Base-by-base conservation (phyloP, 2,797 vertebrate genomes). In the Microcaecilia unicolor region DNA sequence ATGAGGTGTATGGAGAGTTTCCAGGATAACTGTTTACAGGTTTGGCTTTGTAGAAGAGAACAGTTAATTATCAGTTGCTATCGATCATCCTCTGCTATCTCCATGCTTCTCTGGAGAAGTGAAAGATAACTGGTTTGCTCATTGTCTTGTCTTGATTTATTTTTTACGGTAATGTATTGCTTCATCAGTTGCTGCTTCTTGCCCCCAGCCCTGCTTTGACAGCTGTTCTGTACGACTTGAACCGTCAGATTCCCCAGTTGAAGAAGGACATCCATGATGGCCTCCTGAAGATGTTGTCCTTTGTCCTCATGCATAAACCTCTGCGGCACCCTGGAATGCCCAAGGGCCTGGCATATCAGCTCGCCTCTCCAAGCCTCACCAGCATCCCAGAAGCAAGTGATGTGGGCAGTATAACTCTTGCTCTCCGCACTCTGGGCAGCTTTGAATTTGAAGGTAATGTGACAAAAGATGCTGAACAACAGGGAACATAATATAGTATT, bases 211-310 rank as follows among this genome's bases (percentile, higher is more conserved):
- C 96, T 21, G 94, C 96, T 4, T 72, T 98, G 35, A 99, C 96
- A 0, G 90, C 96, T 1, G 96, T 99, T 34, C 82, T 99, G 19
- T 97, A 98, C 0, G 96, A 99, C 82, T 69, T 99, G 78, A 97
- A 95, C 53, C 91, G 92, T 6, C 96, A 98, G 72, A 98, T 99
- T 63, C 92, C 96, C 0, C 95, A 87, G 76, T 68, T 98, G 48
- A 99, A 99, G 81, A 99, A 97, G 52, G 95, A 99, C 59, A 99
- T 99, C 61, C 95, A 99, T 70, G 96, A 99, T 1, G 96, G 96
- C 12, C 82, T 99, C 18, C 72, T 99, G 58, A 99, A 99, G 74
- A 99, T 99, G 96, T 85, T 99, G 1, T 99, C 96, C 3, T 72
- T 99, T 41, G 96, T 99, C 42, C 71, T 99, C 9, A 99, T 99